Percentiles rank a stretch among this genome's conserved stretches.
These are phyloP conservation scores for Drosophila ercepeae DNA, from an alignment of 1,140 invertebrate genomes.

Conservation along the genomic window DNA sequence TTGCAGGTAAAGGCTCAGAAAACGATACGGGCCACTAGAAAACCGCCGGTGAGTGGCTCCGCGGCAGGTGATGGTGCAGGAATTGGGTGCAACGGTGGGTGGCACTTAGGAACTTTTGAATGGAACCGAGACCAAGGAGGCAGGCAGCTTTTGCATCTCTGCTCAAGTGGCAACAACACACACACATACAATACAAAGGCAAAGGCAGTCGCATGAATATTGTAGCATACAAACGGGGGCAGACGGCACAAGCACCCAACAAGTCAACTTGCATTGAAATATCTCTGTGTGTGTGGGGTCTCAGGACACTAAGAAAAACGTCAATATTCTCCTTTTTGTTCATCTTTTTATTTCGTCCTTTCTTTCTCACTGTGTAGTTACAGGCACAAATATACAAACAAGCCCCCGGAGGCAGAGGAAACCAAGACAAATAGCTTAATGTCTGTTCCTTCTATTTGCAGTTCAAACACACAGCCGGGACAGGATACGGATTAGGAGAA, in stretches of 20 bases:
- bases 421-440: constrained; percentile 79
- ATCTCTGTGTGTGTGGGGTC: constrained; percentile 36
- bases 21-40: constrained; percentile 57
- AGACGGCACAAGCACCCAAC: constrained; percentile 61
- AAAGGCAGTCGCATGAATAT: constrained; percentile 58
- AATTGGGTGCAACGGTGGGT: constrained; percentile 14
- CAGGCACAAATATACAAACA: constrained; percentile 12
- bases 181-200: constrained; percentile 22
- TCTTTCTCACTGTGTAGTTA: constrained; percentile 2
- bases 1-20: constrained; percentile 52
- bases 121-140: constrained; percentile 48
- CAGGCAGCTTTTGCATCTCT: constrained; percentile 57
- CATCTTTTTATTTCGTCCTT: too few species aligned
- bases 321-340: too few species aligned
- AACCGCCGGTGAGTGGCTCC: constrained; percentile 41
- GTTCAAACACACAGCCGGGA: constrained; percentile 60
- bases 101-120: constrained; percentile 61
- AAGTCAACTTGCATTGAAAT: constrained; percentile 55
- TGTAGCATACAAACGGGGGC: constrained; percentile 77
- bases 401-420: constrained; percentile 19
- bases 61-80: constrained; percentile 31
- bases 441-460: constrained; percentile 73
- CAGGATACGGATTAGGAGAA: constrained; percentile 17
- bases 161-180: constrained; percentile 65
- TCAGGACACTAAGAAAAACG: constrained; percentile 5